Evolutionary conservation across 2,113 vertebrate genomes (phyloP).

Genomic region (Mesoclemmys tuberculata): DNA sequence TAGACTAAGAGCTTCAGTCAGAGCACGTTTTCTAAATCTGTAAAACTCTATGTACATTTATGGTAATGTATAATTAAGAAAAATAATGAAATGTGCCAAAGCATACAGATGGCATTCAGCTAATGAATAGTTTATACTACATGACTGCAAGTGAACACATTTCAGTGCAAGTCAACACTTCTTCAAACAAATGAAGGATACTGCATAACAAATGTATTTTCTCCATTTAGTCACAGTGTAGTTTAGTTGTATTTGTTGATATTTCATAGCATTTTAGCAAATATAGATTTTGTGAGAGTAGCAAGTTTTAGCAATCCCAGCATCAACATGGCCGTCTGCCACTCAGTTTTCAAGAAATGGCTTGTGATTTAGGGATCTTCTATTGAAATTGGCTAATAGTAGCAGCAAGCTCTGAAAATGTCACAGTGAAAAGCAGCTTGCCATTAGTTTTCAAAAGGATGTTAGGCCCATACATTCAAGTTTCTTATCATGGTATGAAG

Average conservation of each 20-base stretch:
- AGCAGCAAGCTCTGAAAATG: neutral
- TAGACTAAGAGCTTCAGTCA: neutral
- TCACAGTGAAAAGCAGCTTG: neutral
- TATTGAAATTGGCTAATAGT: accelerated
- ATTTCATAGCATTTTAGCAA: neutral
- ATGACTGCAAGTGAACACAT: neutral
- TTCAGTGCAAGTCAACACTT: neutral
- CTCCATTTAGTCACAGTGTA: neutral
- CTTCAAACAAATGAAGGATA: neutral
- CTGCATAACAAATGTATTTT: neutral
- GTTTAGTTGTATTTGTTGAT: neutral
- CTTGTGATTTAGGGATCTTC: neutral
- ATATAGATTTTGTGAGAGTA: neutral
- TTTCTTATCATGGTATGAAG: accelerated
- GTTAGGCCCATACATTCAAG: neutral
- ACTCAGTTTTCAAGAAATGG: neutral
- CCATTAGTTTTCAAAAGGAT: neutral
- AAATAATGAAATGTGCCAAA: neutral
- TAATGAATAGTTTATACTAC: neutral
- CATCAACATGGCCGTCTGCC: neutral
- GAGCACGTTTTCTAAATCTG: neutral
- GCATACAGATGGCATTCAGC: neutral
- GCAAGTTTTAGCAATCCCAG: neutral
- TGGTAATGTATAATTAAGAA: neutral
- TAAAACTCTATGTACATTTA: neutral